A percentile compares a stretch with the other conserved stretches of the same genome.
Evolutionary conservation across 2,888 invertebrate genomes (phyloP).

Genomic region (Nomada ferruginata): DNA sequence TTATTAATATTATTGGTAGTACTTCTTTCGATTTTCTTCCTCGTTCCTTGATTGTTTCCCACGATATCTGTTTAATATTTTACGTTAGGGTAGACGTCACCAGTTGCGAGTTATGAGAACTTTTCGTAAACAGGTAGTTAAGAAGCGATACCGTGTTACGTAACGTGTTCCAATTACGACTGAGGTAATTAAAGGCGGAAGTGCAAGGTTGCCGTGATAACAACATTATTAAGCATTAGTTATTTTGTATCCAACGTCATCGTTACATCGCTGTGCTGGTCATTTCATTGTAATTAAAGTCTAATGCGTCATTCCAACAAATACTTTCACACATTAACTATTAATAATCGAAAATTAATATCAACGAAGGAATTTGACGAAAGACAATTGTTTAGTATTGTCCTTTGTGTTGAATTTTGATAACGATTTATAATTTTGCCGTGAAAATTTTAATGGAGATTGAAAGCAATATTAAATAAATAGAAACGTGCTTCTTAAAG

Average conservation of each 20-base stretch:
- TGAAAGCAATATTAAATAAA: too few relatives aligned
- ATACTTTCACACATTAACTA: neutral
- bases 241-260: slow-evolving; percentile 35
- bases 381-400: too few relatives aligned
- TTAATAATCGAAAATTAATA: slow-evolving; percentile 10
- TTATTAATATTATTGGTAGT: too few relatives aligned
- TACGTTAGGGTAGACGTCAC: neutral
- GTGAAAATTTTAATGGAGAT: too few relatives aligned
- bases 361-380: neutral
- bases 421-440: too few relatives aligned
- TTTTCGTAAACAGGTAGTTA: neutral
- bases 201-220: slow-evolving; percentile 37
- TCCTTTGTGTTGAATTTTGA: too few relatives aligned
- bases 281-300: slow-evolving; percentile 17
- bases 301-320: neutral
- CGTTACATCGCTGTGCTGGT: slow-evolving; percentile 27
- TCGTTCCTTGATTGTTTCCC: too few relatives aligned
- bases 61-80: neutral
- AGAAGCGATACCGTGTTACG: neutral
- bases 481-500: too few relatives aligned
- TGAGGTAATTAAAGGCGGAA: slow-evolving; percentile 27
- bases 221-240: slow-evolving; percentile 49
- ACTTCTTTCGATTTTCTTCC: too few relatives aligned
- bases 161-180: neutral
- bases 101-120: neutral